These are phyloP conservation scores for Mormoops blainvillei DNA, from an alignment of 2,113 vertebrate species.

Conservation along the genomic window DNA sequence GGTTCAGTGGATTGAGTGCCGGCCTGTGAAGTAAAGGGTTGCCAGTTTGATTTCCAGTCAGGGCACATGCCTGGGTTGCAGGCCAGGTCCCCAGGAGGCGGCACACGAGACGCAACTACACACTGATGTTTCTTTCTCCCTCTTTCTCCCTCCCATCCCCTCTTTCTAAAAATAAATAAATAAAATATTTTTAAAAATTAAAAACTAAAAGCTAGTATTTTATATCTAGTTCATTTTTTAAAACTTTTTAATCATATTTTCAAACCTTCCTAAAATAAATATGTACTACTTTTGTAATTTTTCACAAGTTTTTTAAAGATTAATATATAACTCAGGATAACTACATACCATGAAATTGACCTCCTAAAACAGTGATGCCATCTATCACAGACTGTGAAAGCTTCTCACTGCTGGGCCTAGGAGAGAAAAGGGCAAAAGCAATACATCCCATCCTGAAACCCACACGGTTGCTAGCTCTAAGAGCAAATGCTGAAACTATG, in stretches of 20 bases:
- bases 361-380: conserved; percentile 86
- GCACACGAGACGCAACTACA: too few species aligned
- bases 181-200: too few species aligned
- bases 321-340: not conserved
- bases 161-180: too few species aligned
- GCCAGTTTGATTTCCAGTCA: too few species aligned
- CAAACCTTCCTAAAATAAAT: not conserved
- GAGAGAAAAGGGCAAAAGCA: not conserved
- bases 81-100: too few species aligned
- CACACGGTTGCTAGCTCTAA: not conserved
- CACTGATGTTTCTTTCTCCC: too few species aligned
- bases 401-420: conserved; percentile 89
- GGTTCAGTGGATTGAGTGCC: too few species aligned
- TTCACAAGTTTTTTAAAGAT: not conserved
- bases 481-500: not conserved
- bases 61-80: too few species aligned
- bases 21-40: too few species aligned
- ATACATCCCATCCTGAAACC: not conserved
- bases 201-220: not conserved
- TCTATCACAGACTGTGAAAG: conserved; percentile 89
- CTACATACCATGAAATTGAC: conserved; percentile 86
- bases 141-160: too few species aligned
- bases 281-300: not conserved
- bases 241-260: not conserved
- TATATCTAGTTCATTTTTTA: not conserved